Percentiles rank a stretch among this genome's conserved stretches.
phyloP scores from a whole-genome alignment of 2,888 invertebrate genomes.

The Tenthredo notha region DNA sequence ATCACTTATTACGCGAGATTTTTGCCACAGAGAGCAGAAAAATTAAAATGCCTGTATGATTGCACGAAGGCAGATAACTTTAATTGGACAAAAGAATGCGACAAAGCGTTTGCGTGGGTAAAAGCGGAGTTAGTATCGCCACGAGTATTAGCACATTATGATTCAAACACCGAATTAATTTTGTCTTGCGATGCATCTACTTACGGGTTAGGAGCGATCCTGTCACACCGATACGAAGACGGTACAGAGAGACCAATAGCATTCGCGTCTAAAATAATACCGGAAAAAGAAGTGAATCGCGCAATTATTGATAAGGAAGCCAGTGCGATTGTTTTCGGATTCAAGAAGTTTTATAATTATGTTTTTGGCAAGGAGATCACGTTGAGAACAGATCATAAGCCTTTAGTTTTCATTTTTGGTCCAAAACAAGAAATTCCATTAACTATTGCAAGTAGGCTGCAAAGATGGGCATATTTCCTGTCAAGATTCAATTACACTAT shows the following conservation, averaged over 20 bases:
- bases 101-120: conserved; percentile 63
- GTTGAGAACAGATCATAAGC: too few relatives aligned
- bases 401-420: conserved; percentile 25
- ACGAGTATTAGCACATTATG: conserved; percentile 59
- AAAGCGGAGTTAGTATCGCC: conserved; percentile 59
- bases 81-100: conserved; percentile 64
- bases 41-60: conserved; percentile 64
- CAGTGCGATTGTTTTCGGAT: too few relatives aligned
- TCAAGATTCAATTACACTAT: conserved; percentile 47
- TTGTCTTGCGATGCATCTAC: conserved; percentile 57
- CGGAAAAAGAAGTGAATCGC: too few relatives aligned
- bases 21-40: conserved; percentile 63
- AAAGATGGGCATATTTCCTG: conserved; percentile 52
- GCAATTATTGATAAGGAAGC: too few relatives aligned
- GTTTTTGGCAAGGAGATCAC: too few relatives aligned
- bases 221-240: too few relatives aligned
- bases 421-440: conserved; percentile 47
- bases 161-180: conserved; percentile 56
- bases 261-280: too few relatives aligned
- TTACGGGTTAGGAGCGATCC: conserved; percentile 43
- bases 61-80: conserved; percentile 61
- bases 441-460: conserved; percentile 37
- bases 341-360: too few relatives aligned
- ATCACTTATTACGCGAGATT: conserved; percentile 72
- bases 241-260: too few relatives aligned